Conservation (phyloP, 2,888 invertebrate species). For the Boloria euphrosyne region DNA sequence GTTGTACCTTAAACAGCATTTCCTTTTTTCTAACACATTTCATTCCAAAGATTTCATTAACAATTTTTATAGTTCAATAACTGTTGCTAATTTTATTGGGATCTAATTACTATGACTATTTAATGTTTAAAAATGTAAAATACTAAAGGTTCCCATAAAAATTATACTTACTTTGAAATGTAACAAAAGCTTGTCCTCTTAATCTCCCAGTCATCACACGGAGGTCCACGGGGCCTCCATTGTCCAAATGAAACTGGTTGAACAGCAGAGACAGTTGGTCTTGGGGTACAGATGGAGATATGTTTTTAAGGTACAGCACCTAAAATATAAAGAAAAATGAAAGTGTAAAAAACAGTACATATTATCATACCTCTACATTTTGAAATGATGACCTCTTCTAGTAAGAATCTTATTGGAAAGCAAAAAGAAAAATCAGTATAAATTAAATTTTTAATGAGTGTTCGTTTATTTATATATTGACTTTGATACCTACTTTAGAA, state of each 20-base stretch:
- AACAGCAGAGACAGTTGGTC: constrained; percentile 75
- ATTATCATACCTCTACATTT: not conserved
- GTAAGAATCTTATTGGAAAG: not conserved
- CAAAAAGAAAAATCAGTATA: too few relatives aligned
- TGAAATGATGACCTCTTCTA: not conserved
- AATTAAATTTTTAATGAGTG: not conserved
- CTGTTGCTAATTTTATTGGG: too few relatives aligned
- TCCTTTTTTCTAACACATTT: too few relatives aligned
- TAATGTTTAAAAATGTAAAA: too few relatives aligned
- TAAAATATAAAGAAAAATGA: constrained; percentile 43
- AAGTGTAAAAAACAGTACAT: not conserved
- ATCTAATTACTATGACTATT: too few relatives aligned
- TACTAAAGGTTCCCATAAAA: too few relatives aligned
- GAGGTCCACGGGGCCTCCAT: constrained; percentile 68
- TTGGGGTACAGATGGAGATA: constrained; percentile 69
- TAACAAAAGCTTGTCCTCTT: constrained; percentile 83
- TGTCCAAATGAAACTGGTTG: constrained; percentile 69
- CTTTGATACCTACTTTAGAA: constrained; percentile 64
- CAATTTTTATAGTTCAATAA: too few relatives aligned
- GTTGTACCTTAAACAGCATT: too few relatives aligned
- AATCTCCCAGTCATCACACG: constrained; percentile 79
- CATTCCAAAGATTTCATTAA: too few relatives aligned
- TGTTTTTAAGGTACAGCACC: constrained; percentile 82
- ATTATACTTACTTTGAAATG: constrained; percentile 69
- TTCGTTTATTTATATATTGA: too few relatives aligned